These are phyloP conservation scores for Aphodius granarius DNA, from an alignment of 2,888 invertebrate genomes.

Conservation along the genomic window DNA sequence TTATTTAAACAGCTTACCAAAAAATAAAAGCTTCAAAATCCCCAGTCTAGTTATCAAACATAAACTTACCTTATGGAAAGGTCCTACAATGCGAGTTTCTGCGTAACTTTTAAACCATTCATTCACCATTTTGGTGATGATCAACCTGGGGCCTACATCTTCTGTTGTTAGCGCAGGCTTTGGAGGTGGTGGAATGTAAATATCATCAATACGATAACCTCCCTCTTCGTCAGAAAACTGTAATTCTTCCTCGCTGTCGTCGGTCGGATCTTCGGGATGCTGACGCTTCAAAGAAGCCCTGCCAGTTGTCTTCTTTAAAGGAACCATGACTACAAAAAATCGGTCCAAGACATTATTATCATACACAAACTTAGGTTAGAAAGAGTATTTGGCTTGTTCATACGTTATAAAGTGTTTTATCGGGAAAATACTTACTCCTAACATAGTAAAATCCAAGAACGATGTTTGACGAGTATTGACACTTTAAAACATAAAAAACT, in stretches of 20 bases:
- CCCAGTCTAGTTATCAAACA: conserved; percentile 18
- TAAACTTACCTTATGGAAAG: conserved; percentile 91
- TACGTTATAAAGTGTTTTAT: background rate
- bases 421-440: background rate
- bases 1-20: too few species aligned
- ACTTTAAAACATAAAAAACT: background rate
- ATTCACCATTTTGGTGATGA: conserved; percentile 89
- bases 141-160: conserved; percentile 77
- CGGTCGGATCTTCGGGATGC: conserved; percentile 28
- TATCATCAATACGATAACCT: conserved; percentile 74
- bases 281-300: conserved; percentile 16
- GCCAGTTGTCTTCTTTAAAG: conserved; percentile 5
- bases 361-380: background rate
- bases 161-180: conserved; percentile 72
- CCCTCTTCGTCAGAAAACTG: conserved; percentile 64
- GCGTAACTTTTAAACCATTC: conserved; percentile 97
- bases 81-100: conserved; percentile 80
- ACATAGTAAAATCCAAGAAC: background rate
- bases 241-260: conserved; percentile 34
- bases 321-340: background rate
- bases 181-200: conserved; percentile 81
- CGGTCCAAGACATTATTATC: background rate
- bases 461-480: background rate
- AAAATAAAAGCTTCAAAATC: background rate
- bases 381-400: background rate